These are phyloP conservation scores for Cervus canadensis DNA, from an alignment of 2,113 vertebrate genomes.

Conservation along the genomic window DNA sequence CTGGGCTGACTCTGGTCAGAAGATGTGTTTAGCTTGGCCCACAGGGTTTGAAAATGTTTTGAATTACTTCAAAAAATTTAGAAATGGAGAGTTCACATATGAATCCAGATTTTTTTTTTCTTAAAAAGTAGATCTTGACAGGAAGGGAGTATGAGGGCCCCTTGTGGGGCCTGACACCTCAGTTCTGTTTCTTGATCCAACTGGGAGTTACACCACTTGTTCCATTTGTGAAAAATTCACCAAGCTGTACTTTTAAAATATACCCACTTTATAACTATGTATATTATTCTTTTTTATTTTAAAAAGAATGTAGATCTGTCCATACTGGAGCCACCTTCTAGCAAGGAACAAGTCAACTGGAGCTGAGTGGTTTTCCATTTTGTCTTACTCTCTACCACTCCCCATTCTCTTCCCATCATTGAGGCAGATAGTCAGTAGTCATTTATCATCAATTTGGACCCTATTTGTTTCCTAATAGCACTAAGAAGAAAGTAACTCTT, in stretches of 20 bases:
- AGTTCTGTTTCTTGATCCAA: neutral
- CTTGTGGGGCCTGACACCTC: neutral
- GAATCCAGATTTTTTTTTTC: neutral
- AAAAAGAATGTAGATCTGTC: neutral
- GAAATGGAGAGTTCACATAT: neutral
- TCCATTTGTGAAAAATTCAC: neutral
- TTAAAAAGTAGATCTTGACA: neutral
- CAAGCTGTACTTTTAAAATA: neutral
- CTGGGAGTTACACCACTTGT: neutral
- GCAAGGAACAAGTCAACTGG: neutral
- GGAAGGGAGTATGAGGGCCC: neutral
- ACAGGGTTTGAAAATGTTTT: neutral
- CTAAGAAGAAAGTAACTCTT: neutral
- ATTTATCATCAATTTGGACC: neutral
- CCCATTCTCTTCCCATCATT: neutral
- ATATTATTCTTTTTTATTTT: neutral
- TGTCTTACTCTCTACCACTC: neutral
- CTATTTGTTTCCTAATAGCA: neutral
- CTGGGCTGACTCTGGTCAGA: neutral
- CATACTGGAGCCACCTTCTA: neutral
- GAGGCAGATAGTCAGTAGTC: neutral
- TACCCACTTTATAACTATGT: neutral
- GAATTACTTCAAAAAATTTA: conserved; percentile 38
- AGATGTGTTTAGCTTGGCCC: neutral
- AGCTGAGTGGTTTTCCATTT: neutral